phyloP scores from a whole-genome alignment of 23 tunicate species.

The Trididemnum clinides region DNA sequence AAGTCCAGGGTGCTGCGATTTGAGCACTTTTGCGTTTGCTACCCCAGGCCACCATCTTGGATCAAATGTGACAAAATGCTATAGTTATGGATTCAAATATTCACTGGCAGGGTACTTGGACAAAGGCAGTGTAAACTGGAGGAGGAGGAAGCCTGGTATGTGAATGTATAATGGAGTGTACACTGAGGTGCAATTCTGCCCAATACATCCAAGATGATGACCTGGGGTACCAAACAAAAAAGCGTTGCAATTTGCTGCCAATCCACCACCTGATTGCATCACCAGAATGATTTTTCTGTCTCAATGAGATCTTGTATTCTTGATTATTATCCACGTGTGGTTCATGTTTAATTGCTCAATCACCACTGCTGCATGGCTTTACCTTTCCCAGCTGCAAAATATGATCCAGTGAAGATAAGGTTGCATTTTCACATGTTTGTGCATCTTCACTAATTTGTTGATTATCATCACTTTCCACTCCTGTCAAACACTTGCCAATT shows the following conservation, averaged over 20 bases:
- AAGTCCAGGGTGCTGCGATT: not conserved
- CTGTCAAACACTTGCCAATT: not conserved
- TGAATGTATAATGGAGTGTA: too few relatives aligned
- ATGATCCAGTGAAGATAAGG: not conserved
- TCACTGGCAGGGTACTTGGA: too few relatives aligned
- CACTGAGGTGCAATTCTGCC: too few relatives aligned
- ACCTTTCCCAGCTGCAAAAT: not conserved
- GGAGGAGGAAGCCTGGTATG: too few relatives aligned
- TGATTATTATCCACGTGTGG: not conserved
- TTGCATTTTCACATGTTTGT: not conserved
- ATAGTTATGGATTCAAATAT: too few relatives aligned
- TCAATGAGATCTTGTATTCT: not conserved
- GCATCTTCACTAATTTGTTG: not conserved
- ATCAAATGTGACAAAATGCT: too few relatives aligned
- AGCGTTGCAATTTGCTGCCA: too few relatives aligned
- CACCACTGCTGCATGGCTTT: not conserved
- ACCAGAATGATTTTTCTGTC: not conserved
- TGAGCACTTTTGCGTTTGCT: too few relatives aligned
- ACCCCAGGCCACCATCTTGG: too few relatives aligned
- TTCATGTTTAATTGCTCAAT: not conserved
- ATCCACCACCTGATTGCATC: not conserved
- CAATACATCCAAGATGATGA: too few relatives aligned
- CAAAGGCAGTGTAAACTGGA: too few relatives aligned
- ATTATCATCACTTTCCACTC: not conserved
- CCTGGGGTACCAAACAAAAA: too few relatives aligned